Evolutionary conservation across 1,140 invertebrate species (phyloP).

Genomic region (Drosophila seguyi): DNA sequence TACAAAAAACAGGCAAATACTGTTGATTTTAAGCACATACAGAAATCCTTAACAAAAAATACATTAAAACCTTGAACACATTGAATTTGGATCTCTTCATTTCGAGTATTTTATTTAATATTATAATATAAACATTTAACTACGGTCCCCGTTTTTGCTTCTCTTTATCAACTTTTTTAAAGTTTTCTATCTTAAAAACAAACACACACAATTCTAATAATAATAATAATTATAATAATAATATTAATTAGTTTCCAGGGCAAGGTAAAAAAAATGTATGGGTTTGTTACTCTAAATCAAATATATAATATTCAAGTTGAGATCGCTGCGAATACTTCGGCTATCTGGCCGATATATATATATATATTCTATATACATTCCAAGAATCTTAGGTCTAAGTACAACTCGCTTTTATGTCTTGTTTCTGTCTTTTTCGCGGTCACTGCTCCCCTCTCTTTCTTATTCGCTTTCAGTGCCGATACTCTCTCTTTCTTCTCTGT

Average conservation of each 20-base stretch:
- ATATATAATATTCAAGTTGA: slow-evolving; percentile 53
- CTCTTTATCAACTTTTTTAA: slow-evolving; percentile 38
- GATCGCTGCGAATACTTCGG: slow-evolving; percentile 32
- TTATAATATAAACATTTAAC: neutral
- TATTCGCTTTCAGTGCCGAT: neutral
- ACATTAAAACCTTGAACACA: neutral
- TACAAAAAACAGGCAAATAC: too few species aligned
- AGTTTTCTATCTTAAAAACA: slow-evolving; percentile 31
- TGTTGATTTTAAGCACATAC: too few species aligned
- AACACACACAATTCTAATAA: too few species aligned
- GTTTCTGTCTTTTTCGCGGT: slow-evolving; percentile 12
- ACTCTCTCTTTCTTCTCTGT: neutral
- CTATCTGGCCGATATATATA: neutral
- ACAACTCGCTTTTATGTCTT: slow-evolving; percentile 3
- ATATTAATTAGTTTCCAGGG: slow-evolving; percentile 9
- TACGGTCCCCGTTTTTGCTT: slow-evolving; percentile 12
- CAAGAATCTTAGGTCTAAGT: slow-evolving; percentile 23
- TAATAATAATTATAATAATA: neutral
- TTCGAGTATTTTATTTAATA: too few species aligned
- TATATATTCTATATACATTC: slow-evolving; percentile 41
- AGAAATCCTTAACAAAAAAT: too few species aligned
- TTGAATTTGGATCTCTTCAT: neutral
- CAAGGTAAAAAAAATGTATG: slow-evolving; percentile 34
- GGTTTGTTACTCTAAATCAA: slow-evolving; percentile 24
- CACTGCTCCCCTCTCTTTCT: neutral